Conservation (phyloP, 2,888 invertebrate genomes). For the Achlya flavicornis region DNA sequence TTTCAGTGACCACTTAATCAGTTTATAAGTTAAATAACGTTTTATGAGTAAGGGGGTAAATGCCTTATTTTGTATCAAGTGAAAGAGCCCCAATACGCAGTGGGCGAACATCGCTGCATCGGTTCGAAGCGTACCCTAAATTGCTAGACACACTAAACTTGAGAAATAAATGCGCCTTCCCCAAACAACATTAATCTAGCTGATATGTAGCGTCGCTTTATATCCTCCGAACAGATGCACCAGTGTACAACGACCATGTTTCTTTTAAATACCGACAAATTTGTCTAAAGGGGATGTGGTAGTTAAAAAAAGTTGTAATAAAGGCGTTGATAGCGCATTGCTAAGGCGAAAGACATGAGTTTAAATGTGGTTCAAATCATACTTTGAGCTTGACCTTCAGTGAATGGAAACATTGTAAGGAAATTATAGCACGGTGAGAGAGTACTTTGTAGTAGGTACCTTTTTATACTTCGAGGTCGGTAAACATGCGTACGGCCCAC, state of each 20-base stretch:
- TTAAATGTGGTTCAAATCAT: too few relatives aligned
- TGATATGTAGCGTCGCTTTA: slow-evolving; percentile 13
- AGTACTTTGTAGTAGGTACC: too few relatives aligned
- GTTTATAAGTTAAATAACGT: too few relatives aligned
- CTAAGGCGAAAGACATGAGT: too few relatives aligned
- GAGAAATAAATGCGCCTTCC: slow-evolving; percentile 28
- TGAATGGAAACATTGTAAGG: too few relatives aligned
- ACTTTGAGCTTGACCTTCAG: too few relatives aligned
- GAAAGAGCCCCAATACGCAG: background rate
- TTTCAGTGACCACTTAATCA: too few relatives aligned
- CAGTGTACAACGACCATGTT: slow-evolving; percentile 26
- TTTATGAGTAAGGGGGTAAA: too few relatives aligned
- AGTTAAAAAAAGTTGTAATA: background rate
- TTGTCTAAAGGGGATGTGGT: slow-evolving; percentile 24
- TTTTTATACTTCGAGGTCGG: too few relatives aligned
- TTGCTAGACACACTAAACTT: slow-evolving; percentile 17
- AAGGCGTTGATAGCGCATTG: background rate
- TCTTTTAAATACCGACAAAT: slow-evolving; percentile 25
- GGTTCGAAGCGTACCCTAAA: slow-evolving; percentile 16
- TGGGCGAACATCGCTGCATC: background rate
- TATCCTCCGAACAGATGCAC: slow-evolving; percentile 26
- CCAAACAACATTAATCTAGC: slow-evolving; percentile 31
- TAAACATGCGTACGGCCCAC: too few relatives aligned
- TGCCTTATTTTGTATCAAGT: background rate
- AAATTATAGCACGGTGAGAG: too few relatives aligned